Percentiles rank a stretch among this genome's conserved stretches.
phyloP scores from a whole-genome alignment of 1,140 invertebrate genomes.

The Drosophila parvula region DNA sequence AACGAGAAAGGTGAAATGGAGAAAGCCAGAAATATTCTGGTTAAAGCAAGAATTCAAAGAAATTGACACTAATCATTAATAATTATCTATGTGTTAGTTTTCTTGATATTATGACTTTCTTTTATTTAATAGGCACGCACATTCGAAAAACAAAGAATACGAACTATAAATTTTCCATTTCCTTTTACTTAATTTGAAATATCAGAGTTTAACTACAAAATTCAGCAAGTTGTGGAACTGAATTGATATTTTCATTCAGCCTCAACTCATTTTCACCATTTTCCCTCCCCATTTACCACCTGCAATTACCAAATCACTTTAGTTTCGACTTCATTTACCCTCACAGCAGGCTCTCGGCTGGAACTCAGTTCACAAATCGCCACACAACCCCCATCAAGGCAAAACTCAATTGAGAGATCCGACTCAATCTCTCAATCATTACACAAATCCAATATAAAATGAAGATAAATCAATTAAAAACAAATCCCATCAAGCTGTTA shows the following conservation, averaged over 20 bases:
- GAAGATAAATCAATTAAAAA: conserved; percentile 76
- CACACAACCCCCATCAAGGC: conserved; percentile 17
- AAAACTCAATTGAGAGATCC: conserved; percentile 47
- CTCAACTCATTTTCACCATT: conserved; percentile 7
- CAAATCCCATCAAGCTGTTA: conserved; percentile 57
- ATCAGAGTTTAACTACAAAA: too few relatives aligned
- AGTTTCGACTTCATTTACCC: conserved; percentile 45
- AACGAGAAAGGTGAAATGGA: conserved; percentile 15
- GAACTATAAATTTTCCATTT: too few relatives aligned
- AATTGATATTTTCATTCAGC: conserved; percentile 11
- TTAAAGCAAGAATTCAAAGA: not conserved
- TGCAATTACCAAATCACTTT: conserved; percentile 55
- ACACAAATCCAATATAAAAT: conserved; percentile 69
- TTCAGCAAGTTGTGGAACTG: conserved; percentile 3
- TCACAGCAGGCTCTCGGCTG: conserved; percentile 43
- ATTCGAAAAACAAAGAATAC: too few relatives aligned
- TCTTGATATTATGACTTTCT: not conserved
- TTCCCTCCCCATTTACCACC: conserved; percentile 34
- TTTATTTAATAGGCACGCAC: not conserved
- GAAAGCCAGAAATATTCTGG: conserved; percentile 2
- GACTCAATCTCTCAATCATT: conserved; percentile 45
- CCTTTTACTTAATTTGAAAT: too few relatives aligned
- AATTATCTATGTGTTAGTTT: not conserved
- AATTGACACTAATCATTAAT: conserved; percentile 1
- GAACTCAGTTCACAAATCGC: conserved; percentile 8